A percentile compares a stretch with the other conserved stretches of the same genome.
Evolutionary conservation across 37 sponge, comb jelly and placozoan species (phyloP).

Genomic region (Eunapius fragilis): DNA sequence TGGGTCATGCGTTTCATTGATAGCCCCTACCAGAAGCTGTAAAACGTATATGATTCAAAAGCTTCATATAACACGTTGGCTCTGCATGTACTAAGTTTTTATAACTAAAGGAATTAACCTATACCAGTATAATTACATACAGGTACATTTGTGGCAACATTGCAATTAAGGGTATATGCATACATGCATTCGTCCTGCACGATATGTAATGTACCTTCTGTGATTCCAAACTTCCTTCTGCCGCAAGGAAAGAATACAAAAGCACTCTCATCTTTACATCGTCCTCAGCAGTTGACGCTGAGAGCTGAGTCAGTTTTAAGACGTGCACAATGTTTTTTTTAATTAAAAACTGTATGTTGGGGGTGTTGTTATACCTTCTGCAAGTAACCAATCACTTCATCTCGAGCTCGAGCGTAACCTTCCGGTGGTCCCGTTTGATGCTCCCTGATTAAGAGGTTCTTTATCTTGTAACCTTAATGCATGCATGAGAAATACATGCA

Average conservation of each 20-base stretch:
- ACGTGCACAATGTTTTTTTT: too few relatives aligned
- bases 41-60: neutral
- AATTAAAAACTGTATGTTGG: too few relatives aligned
- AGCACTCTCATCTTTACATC: slow-evolving; percentile 31
- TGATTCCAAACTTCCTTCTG: slow-evolving; percentile 23
- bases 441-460: slow-evolving; percentile 29
- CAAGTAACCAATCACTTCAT: slow-evolving; percentile 24
- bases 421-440: slow-evolving; percentile 27
- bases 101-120: too few relatives aligned
- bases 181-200: too few relatives aligned
- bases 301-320: neutral
- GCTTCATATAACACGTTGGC: too few relatives aligned
- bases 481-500: neutral
- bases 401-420: slow-evolving; percentile 12
- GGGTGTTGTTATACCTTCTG: slow-evolving; percentile 29
- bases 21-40: neutral
- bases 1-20: neutral
- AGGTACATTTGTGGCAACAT: too few relatives aligned
- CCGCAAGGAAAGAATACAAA: slow-evolving; percentile 38
- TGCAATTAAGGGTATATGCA: too few relatives aligned
- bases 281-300: neutral
- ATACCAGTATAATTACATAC: too few relatives aligned
- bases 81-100: too few relatives aligned
- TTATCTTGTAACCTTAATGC: neutral
- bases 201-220: slow-evolving; percentile 52